Percentiles rank a stretch among this genome's conserved stretches.
These are phyloP conservation scores for Australoheros facetus DNA, from an alignment of 2,797 vertebrate species.

Conservation along the genomic window DNA sequence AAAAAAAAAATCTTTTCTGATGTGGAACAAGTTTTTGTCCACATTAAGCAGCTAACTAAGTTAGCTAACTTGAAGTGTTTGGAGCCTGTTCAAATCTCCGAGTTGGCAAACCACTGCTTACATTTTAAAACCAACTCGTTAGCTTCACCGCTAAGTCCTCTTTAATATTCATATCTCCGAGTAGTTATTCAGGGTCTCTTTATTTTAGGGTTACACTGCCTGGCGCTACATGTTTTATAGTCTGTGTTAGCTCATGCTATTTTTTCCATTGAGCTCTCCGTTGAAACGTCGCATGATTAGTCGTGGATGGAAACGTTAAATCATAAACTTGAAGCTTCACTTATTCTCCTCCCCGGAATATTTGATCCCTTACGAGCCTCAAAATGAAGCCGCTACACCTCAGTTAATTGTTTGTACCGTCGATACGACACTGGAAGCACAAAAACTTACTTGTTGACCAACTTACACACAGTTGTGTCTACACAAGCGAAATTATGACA, in stretches of 20 bases:
- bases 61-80: constrained; percentile 38
- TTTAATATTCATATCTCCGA: not conserved
- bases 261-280: constrained; percentile 71
- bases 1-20: constrained; percentile 44
- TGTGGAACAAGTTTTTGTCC: constrained; percentile 65
- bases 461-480: not conserved
- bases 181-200: not conserved
- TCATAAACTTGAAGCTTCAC: constrained; percentile 18
- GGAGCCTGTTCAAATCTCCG: constrained; percentile 24
- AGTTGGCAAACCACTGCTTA: not conserved
- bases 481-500: not conserved
- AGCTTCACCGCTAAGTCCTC: not conserved
- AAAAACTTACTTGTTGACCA: not conserved
- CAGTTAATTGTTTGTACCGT: not conserved
- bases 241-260: constrained; percentile 50
- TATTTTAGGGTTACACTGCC: constrained; percentile 1
- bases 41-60: constrained; percentile 39
- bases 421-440: not conserved
- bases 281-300: constrained; percentile 49
- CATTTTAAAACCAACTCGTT: not conserved
- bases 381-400: not conserved
- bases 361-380: not conserved
- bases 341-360: not conserved
- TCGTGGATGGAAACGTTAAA: constrained; percentile 56
- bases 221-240: constrained; percentile 50